Conservation (phyloP, 2,113 vertebrate genomes). For the Eurystomus gularis region DNA sequence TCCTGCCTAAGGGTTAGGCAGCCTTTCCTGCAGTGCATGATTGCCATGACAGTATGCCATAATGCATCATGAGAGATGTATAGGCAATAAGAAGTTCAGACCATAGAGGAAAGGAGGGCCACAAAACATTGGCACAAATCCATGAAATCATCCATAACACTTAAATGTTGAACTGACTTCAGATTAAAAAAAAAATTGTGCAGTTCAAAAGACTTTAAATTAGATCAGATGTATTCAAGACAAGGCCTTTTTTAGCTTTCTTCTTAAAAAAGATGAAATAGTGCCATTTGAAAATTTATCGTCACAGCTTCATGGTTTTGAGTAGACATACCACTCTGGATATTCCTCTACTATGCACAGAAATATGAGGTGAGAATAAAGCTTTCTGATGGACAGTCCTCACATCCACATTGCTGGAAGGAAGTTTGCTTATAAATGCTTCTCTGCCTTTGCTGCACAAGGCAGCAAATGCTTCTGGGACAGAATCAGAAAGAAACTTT, state of each 20-base stretch:
- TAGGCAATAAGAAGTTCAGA: background rate
- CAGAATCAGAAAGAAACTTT: background rate
- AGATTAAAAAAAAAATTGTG: background rate
- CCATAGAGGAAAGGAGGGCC: background rate
- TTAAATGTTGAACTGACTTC: background rate
- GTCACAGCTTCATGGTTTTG: background rate
- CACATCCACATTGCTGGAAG: background rate
- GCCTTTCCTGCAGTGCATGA: background rate
- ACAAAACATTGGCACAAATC: background rate
- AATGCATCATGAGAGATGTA: background rate
- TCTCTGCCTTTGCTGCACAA: background rate
- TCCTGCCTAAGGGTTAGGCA: background rate
- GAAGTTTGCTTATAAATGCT: background rate
- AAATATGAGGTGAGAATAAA: background rate
- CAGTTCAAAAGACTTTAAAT: background rate
- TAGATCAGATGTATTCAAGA: background rate
- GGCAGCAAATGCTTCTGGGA: background rate
- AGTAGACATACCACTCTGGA: background rate
- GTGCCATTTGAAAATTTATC: background rate
- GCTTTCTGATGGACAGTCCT: background rate
- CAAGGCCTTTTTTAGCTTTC: background rate
- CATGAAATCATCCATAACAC: background rate
- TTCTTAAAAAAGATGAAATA: background rate
- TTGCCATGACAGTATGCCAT: background rate
- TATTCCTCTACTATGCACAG: background rate